These are phyloP conservation scores for Tachina grossa DNA, from an alignment of 2,888 invertebrate genomes.

Conservation along the genomic window DNA sequence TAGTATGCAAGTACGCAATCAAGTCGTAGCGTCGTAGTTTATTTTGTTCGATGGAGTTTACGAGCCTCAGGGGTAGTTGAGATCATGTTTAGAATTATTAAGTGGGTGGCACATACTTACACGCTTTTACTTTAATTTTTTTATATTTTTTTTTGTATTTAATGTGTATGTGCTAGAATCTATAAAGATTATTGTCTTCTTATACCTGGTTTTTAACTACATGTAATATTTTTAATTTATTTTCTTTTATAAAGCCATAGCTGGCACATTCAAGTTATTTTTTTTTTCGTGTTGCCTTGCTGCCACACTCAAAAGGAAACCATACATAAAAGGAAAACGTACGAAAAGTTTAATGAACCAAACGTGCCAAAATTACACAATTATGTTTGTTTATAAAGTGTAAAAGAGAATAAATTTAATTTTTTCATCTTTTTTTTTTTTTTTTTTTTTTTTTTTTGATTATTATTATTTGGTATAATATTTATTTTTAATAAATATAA, in stretches of 20 bases:
- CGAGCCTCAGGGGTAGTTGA: constrained; percentile 69
- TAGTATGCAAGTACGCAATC: background rate
- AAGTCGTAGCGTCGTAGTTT: constrained; percentile 45
- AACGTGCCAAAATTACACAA: constrained; percentile 71
- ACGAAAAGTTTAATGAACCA: constrained; percentile 70
- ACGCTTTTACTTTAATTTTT: constrained; percentile 49
- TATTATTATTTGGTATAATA: constrained; percentile 12
- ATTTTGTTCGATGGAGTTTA: constrained; percentile 68
- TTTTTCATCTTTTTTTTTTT: no score
- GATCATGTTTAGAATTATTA: constrained; percentile 70
- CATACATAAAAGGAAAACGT: constrained; percentile 63
- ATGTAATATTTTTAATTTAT: constrained; percentile 39
- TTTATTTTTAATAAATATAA: constrained; percentile 23
- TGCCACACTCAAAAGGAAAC: constrained; percentile 54
- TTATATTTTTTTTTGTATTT: background rate
- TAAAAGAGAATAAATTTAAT: no score
- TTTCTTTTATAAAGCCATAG: constrained; percentile 26
- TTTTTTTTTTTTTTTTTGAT: background rate
- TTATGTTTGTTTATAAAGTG: constrained; percentile 45
- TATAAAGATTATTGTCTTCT: constrained; percentile 45
- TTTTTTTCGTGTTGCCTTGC: constrained; percentile 15
- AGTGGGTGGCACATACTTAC: constrained; percentile 67
- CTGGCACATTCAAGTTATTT: constrained; percentile 21
- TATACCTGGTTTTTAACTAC: constrained; percentile 48
- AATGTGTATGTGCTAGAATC: constrained; percentile 6